phyloP scores from a whole-genome alignment of 2,888 invertebrate genomes.

The Kuschelorhynchus macadamiae region DNA sequence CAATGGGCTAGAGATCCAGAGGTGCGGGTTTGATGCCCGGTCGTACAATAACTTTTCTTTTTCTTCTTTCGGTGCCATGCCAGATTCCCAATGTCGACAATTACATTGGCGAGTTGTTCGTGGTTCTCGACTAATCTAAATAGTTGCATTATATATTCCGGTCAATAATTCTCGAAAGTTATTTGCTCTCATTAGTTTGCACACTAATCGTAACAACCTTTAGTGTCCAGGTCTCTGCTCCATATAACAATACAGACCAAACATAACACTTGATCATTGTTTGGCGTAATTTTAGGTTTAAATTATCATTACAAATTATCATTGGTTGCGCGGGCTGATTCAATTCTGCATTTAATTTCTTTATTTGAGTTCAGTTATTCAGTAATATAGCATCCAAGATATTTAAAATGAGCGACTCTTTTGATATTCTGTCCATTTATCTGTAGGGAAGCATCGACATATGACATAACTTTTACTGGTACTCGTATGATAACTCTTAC shows the following conservation, averaged over 20 bases:
- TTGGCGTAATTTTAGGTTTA: conserved; percentile 2
- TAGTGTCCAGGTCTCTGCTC: neutral
- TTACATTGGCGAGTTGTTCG: neutral
- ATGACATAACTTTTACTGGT: too few relatives aligned
- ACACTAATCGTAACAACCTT: neutral
- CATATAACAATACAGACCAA: too few relatives aligned
- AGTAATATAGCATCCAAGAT: neutral
- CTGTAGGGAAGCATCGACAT: conserved; percentile 2
- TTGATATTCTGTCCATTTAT: neutral
- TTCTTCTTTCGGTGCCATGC: conserved; percentile 1
- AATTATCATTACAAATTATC: neutral
- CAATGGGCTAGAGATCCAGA: too few relatives aligned
- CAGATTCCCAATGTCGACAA: neutral
- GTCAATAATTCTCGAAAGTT: neutral
- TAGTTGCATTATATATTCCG: neutral
- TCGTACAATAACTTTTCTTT: too few relatives aligned
- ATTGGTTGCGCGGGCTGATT: neutral
- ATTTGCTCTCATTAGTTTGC: too few relatives aligned
- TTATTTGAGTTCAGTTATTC: neutral
- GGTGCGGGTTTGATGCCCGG: too few relatives aligned
- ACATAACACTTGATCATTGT: conserved; percentile 1
- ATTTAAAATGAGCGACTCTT: conserved; percentile 1
- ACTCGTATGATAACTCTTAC: too few relatives aligned
- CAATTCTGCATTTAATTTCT: neutral
- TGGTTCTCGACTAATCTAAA: conserved; percentile 1